These are phyloP conservation scores for Parus major DNA, from an alignment of 2,113 vertebrate genomes.

Conservation along the genomic window DNA sequence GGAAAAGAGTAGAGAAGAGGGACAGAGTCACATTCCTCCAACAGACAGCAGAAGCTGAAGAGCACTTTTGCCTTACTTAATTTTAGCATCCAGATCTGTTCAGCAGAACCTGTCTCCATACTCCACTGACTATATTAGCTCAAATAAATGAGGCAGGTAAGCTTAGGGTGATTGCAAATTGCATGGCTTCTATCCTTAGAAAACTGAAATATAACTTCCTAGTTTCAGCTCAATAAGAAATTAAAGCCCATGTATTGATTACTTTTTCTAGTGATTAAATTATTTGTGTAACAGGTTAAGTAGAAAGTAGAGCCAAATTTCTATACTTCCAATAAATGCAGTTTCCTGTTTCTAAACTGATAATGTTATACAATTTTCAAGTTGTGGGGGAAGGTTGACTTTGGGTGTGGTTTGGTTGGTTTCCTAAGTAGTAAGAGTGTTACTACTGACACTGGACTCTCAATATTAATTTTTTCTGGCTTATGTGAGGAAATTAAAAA, in stretches of 20 bases:
- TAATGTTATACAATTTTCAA: neutral
- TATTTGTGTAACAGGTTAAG: neutral
- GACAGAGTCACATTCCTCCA: rapidly evolving
- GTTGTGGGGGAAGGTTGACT: rapidly evolving
- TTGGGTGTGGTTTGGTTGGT: rapidly evolving
- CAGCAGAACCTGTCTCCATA: neutral
- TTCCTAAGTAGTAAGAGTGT: neutral
- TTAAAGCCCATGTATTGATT: neutral
- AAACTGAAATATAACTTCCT: neutral
- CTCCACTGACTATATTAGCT: neutral
- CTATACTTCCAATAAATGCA: neutral
- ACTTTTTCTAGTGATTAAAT: neutral
- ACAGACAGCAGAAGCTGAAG: neutral
- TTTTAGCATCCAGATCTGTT: neutral
- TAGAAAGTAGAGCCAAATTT: neutral
- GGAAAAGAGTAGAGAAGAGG: neutral
- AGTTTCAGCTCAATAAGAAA: neutral
- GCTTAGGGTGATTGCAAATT: neutral
- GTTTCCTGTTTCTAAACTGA: neutral
- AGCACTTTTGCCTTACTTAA: neutral
- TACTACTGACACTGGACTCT: neutral
- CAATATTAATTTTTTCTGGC: neutral
- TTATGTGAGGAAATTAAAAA: neutral
- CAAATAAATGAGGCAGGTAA: neutral
- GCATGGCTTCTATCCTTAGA: neutral